A percentile compares a stretch with the other conserved stretches of the same genome.
Conservation (phyloP, 2,888 invertebrate genomes). For the Acheta domesticus region DNA sequence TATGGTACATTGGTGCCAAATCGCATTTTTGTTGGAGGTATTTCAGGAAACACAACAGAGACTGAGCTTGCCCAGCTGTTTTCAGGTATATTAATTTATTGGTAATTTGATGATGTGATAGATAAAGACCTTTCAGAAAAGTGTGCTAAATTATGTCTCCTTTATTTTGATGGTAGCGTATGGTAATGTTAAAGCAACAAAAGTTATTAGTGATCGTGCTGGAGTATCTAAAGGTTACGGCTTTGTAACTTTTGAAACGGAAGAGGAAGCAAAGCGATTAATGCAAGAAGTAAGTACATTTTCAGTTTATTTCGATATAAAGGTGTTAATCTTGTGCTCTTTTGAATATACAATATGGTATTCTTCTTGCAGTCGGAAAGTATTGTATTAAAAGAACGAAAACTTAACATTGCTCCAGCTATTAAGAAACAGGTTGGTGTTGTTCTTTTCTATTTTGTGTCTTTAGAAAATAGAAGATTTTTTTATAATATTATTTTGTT, state of each 20-base stretch:
- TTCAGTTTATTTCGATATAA: background rate
- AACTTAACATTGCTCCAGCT: slow-evolving; percentile 82
- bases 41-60: slow-evolving; percentile 89
- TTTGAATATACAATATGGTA: slow-evolving; percentile 26
- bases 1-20: slow-evolving; percentile 84
- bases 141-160: background rate
- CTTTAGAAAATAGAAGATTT: background rate
- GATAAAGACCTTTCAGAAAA: background rate
- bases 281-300: slow-evolving; percentile 60
- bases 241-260: slow-evolving; percentile 80
- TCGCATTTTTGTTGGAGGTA: slow-evolving; percentile 94
- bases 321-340: slow-evolving; percentile 34
- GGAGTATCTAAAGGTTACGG: slow-evolving; percentile 61
- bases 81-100: slow-evolving; percentile 49
- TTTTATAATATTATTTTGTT: slow-evolving; percentile 19
- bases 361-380: slow-evolving; percentile 60
- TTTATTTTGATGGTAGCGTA: slow-evolving; percentile 28
- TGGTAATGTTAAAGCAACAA: slow-evolving; percentile 49
- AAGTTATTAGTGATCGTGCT: slow-evolving; percentile 55
- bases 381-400: slow-evolving; percentile 73
- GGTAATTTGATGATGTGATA: background rate
- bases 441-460: background rate
- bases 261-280: slow-evolving; percentile 76
- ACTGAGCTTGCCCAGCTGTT: slow-evolving; percentile 88
- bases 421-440: slow-evolving; percentile 70